These are phyloP conservation scores for Tridacna crocea DNA, from an alignment of 2,888 invertebrate species.

Conservation along the genomic window DNA sequence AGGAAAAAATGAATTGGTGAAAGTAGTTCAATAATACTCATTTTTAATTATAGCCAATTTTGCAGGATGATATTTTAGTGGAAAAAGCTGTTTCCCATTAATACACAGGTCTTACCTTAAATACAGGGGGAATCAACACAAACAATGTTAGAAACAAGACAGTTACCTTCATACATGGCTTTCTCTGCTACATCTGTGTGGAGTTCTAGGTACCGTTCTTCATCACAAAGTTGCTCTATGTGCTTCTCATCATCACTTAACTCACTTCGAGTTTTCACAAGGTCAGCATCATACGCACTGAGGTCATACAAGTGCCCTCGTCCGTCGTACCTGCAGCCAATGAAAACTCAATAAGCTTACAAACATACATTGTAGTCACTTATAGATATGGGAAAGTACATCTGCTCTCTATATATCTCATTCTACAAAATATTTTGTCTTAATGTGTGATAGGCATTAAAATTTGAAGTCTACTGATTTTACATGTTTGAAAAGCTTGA, in stretches of 20 bases:
- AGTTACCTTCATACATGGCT: slow-evolving; percentile 93
- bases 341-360: not conserved
- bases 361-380: not conserved
- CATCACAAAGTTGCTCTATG: slow-evolving; percentile 96
- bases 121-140: too few relatives aligned
- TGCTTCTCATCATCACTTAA: slow-evolving; percentile 90
- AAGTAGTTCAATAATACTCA: too few relatives aligned
- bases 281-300: slow-evolving; percentile 91
- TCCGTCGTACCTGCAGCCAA: slow-evolving; percentile 93
- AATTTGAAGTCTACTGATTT: too few relatives aligned
- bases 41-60: too few relatives aligned
- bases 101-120: too few relatives aligned
- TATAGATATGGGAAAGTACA: not conserved
- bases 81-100: too few relatives aligned
- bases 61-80: too few relatives aligned
- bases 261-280: slow-evolving; percentile 86
- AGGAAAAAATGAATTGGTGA: too few relatives aligned
- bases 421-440: too few relatives aligned
- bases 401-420: not conserved
- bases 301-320: slow-evolving; percentile 96
- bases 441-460: too few relatives aligned
- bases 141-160: too few relatives aligned
- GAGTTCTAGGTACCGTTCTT: slow-evolving; percentile 96
- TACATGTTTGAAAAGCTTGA: too few relatives aligned
- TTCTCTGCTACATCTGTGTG: slow-evolving; percentile 93